Base-by-base conservation (phyloP, 2,888 invertebrate genomes). In the Notodonta dromedarius region DNA sequence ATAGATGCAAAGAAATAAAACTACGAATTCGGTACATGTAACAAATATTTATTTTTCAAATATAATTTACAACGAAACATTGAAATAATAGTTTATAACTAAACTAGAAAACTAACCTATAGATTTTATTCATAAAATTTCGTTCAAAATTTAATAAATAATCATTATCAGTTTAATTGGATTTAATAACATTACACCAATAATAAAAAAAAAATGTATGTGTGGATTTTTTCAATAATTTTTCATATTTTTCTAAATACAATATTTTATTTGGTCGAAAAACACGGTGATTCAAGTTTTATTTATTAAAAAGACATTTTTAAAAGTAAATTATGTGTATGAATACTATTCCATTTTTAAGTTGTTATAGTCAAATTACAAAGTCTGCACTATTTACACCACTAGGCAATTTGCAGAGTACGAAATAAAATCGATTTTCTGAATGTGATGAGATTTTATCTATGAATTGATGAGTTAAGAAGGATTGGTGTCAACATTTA, bases 1-100 rank as follows among this genome's bases (percentile, higher is more conserved):
- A n/a, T n/a, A n/a, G n/a, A n/a, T n/a, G 24, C 24, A 24, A 24
- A 35, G 1, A 35, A 42, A 42, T 42, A 42, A 42, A 42, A 42
- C 0, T 11, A 46, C 2, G 1, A n/a, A 46, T 46, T 46, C 46
- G 46, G 46, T 63, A 63, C 66, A 57, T 70, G 70, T 74, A 76
- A 79, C 80, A 80, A 71, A 75, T 76, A 74, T 77, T 76, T 69
- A 78, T 76, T 76, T 65, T 65, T 63, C n/a, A 71, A 66, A 58
- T 65, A 74, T 74, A 73, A 71, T 73, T 80, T 77, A 77, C 78
- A 80, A 79, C 71, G 71, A 70, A 79, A 72, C 64, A 72, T 72
- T 73, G 54, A 75, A 60, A 51, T 70, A 72, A 64, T 75, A 68
- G 75, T 78, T 80, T 70, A 79, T 70, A 83, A 79, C 79, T 82